Evolutionary conservation across 2,888 invertebrate genomes (phyloP).

Genomic region (Lobophora halterata): DNA sequence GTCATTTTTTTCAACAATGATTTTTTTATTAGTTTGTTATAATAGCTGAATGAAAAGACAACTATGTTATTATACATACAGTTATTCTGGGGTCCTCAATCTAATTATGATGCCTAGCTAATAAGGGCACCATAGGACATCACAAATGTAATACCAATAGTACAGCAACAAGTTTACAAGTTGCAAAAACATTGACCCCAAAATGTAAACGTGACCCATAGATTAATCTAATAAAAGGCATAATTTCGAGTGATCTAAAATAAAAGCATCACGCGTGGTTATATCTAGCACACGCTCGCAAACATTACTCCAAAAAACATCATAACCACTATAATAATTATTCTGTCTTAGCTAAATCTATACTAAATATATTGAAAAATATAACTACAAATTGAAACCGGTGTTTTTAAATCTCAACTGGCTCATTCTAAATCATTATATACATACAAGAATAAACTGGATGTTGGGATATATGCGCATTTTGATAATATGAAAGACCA

Average conservation of each 20-base stretch:
- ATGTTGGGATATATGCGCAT: conserved; percentile 31
- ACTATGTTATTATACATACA: conserved; percentile 11
- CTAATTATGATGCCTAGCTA: conserved; percentile 18
- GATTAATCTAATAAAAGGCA: conserved; percentile 67
- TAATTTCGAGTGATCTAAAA: conserved; percentile 56
- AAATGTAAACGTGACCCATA: conserved; percentile 40
- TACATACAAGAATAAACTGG: conserved; percentile 68
- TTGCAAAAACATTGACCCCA: conserved; percentile 31
- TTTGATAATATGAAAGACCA: conserved; percentile 29
- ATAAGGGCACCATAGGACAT: conserved; percentile 15
- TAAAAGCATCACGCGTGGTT: conserved; percentile 58
- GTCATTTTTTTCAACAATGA: conserved; percentile 53
- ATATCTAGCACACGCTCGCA: conserved; percentile 55
- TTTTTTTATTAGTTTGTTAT: conserved; percentile 28
- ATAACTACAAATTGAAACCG: conserved; percentile 19
- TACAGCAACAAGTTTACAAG: too few relatives aligned
- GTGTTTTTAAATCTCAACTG: conserved; percentile 39
- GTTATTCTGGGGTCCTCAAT: conserved; percentile 17
- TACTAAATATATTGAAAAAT: conserved; percentile 51
- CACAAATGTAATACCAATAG: conserved; percentile 12
- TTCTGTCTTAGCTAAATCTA: conserved; percentile 70
- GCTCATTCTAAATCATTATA: conserved; percentile 61
- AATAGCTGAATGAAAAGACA: conserved; percentile 16
- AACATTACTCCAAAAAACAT: conserved; percentile 62
- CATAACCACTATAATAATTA: conserved; percentile 58